Evolutionary conservation across 2,113 vertebrate genomes (phyloP).

Genomic region (Octodon degus): DNA sequence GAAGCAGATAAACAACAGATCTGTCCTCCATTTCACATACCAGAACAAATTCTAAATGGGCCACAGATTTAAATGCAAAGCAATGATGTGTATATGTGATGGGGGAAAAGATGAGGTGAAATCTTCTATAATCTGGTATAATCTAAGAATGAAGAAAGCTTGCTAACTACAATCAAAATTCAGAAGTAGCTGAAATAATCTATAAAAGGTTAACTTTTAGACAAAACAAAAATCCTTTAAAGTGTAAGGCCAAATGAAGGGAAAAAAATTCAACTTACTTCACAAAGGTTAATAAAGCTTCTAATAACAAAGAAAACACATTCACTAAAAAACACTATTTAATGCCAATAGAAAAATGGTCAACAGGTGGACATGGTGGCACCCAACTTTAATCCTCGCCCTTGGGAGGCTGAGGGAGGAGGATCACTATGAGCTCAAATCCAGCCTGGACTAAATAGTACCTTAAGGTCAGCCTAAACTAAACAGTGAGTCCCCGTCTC

Average conservation of each 20-base stretch:
- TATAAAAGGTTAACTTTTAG: slow-evolving; percentile 52
- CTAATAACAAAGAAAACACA: slow-evolving; percentile 46
- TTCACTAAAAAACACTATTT: background rate
- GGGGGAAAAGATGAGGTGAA: background rate
- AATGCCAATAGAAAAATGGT: slow-evolving; percentile 35
- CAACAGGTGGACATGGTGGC: background rate
- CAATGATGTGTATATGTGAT: slow-evolving; percentile 10
- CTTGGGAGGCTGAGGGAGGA: too few relatives aligned
- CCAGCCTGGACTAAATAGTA: too few relatives aligned
- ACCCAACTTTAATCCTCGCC: too few relatives aligned
- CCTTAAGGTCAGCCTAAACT: too few relatives aligned
- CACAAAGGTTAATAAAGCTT: slow-evolving; percentile 27
- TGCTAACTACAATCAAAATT: slow-evolving; percentile 40
- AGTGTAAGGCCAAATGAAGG: slow-evolving; percentile 48
- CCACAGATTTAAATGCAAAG: slow-evolving; percentile 32
- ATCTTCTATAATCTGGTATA: background rate
- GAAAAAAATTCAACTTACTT: slow-evolving; percentile 50
- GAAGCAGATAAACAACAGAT: slow-evolving; percentile 30
- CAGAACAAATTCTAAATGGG: slow-evolving; percentile 45
- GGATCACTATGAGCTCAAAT: too few relatives aligned
- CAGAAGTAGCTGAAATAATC: slow-evolving; percentile 34
- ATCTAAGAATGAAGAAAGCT: slow-evolving; percentile 13
- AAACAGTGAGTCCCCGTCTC: too few relatives aligned
- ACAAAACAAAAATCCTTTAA: slow-evolving; percentile 6
- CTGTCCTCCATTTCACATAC: background rate